Evolutionary conservation across 2,113 vertebrate species (phyloP), one percentile per base, ranked within the genome.

Genomic region (Tetrao urogallus): DNA sequence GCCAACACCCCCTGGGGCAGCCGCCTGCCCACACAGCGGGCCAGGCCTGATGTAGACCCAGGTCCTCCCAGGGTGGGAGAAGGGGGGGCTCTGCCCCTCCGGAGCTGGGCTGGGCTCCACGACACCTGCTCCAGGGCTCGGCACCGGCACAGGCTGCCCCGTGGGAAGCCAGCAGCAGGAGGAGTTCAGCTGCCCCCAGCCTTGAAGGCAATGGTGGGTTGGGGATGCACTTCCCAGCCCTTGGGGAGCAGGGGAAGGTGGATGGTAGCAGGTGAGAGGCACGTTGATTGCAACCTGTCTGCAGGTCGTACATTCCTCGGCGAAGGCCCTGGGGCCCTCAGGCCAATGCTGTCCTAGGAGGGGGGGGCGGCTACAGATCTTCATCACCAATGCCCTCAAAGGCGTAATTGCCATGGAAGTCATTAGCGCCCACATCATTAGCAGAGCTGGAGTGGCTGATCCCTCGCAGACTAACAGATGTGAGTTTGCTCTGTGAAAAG

Each of bases 361-460:
- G 70, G 69, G 32, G 69, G 89, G 76, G 91, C 70, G 65, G 78
- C 98, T 98, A 99, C 98, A 99, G 98, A 96, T 99, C 99, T 58
- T 99, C 99, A 2, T 99, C 99, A 3, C 99, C 99, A 34, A 99
- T 99, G 97, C 99, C 99, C 97, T 99, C 99, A 5, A 99, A 99
- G 95, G 99, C 99, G 0, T 99, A 99, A 97, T 99, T 99, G 97
- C 99, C 99, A 0, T 99, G 99, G 97, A 99, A 98, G 92, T 99
- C 98, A 17, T 98, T 98, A 50, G 98, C 97, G 34, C 98, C 98
- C 97, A 99, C 97, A 7, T 99, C 99, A 0, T 97, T 98, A 25
- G 98, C 96, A 2, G 99, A 98, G 98, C 98, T 98, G 94, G 99
- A 99, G 94, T 98, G 98, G 97, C 98, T 98, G 97, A 99, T 99